Evolutionary conservation across 1,140 invertebrate species (phyloP), one percentile per base, ranked within the genome.

Genomic region (Cydia pomonella): DNA sequence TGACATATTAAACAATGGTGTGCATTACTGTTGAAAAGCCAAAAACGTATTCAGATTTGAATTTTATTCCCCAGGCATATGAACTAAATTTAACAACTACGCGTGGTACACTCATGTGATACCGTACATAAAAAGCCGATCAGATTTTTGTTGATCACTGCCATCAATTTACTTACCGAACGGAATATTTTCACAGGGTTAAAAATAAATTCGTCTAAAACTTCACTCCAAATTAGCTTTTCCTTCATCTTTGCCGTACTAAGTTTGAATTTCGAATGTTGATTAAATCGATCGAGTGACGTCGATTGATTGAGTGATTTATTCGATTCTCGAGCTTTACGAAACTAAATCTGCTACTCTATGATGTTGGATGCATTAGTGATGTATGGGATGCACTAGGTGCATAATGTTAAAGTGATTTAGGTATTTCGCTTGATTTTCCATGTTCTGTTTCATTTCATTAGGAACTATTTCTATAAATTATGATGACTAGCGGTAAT

Each of bases 361-460:
- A 78, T 85, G 83, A 84, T 80, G 80, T 85, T 73, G 44, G 74
- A 76, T 82, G 81, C 82, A 87, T 87, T 85, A 84, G 76, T 69
- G 63, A 16, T 27, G 18, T 59, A 59, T 59, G 78, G 63, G 77
- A 69, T 47, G 77, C 78, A 84, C 33, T 63, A 63, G 75, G 76
- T 74, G 79, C 23, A 23, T 23, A 59, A 23, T 10, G 1, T 59
- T 59, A n/a, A 59, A 23, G 21, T 59, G 53, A 10, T 59, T 59
- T 59, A 9, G 6, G n/a, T 59, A 50, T n/a, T 47, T n/a, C 16
- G n/a, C 38, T 50, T 50, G 47, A 6, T 44, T n/a, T 50, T 50
- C 13, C 0, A 50, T 50, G 16, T 50, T n/a, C 47, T 47, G 44
- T 47, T 16, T 47, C 4, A 47, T 7, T 47, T 16, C 44, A 16